A percentile compares a stretch with the other conserved stretches of the same genome.
These are phyloP conservation scores for Artemisiospiza belli DNA, from an alignment of 2,113 vertebrate species.

Conservation along the genomic window DNA sequence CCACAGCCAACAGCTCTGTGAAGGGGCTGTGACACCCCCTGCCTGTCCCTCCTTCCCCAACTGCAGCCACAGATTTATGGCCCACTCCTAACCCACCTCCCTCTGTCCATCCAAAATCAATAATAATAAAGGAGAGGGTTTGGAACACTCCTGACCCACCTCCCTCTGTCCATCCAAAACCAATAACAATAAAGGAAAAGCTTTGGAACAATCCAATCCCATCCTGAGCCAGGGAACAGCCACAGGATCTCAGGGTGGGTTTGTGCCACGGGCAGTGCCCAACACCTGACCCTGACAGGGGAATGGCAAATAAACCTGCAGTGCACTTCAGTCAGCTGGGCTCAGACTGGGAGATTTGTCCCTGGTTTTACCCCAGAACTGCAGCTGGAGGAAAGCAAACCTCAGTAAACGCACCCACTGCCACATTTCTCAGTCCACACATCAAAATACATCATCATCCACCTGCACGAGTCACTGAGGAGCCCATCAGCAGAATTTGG, in stretches of 20 bases:
- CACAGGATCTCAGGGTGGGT: not conserved
- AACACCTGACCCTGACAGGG: not conserved
- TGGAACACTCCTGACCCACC: not conserved
- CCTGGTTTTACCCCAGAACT: not conserved
- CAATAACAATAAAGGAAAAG: not conserved
- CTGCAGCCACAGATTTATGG: not conserved
- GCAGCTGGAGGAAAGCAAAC: not conserved
- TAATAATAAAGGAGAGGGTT: too few relatives aligned
- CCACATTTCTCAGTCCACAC: not conserved
- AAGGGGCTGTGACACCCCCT: not conserved
- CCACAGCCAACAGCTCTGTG: not conserved
- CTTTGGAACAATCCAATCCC: not conserved
- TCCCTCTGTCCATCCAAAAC: not conserved
- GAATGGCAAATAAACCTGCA: not conserved
- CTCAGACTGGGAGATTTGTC: not conserved
- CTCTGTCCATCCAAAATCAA: too few relatives aligned
- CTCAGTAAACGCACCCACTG: not conserved
- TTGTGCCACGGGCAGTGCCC: not conserved
- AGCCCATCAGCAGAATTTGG: not conserved
- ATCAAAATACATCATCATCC: not conserved
- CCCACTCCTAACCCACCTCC: too few relatives aligned
- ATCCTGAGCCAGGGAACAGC: not conserved
- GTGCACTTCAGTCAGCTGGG: not conserved
- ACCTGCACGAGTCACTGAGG: fast-evolving
- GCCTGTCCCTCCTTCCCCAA: not conserved